Evolutionary conservation across 1,140 invertebrate genomes (phyloP), one percentile per base, ranked within the genome.

Genomic region (Microplitis demolitor): DNA sequence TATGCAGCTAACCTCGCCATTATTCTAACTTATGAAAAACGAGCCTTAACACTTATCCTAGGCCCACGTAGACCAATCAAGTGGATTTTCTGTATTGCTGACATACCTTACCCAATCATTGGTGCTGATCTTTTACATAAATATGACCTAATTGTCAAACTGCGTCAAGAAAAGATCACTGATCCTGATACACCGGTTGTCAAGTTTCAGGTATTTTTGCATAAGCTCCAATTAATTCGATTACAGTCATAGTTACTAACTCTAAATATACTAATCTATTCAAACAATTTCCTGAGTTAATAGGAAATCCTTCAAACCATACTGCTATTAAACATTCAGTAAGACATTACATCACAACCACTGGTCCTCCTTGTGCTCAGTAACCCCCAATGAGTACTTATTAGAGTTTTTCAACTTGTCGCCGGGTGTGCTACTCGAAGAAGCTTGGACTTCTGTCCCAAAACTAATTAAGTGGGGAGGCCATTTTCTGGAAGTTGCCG

Each of bases 101-200:
- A 72, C 11, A 37, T 73, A 4, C 37, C 35, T 24, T 51, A 72
- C n/a, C 56, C 69, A 3, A 77, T 77, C 31, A 69, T 77, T 11
- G 74, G 74, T 9, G 76, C 76, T 6, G 76, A 77, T 35, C 58
- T 77, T 6, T 37, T 77, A 4, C 4, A 69, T 4, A 71, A 76
- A 63, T 71, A 64, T 61, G 54, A 37, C 6, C 33, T 76, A 2
- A 13, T 74, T 3, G 58, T 77, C n/a, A 71, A 77, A 37, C 8
- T 77, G 3, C 64, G 50, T 14, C 8, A 53, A 35, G 60, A 2
- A 34, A 8, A 9, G 4, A 11, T 35, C 11, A 62, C 24, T 4
- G 60, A 62, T 14, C 9, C 34, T 8, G 60, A 62, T n/a, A n/a
- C 31, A 62, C 31, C 6, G 60, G 34, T 3, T 62, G 31, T 6